Conservation (phyloP, 2,113 vertebrate genomes). For the Channa maculata region DNA sequence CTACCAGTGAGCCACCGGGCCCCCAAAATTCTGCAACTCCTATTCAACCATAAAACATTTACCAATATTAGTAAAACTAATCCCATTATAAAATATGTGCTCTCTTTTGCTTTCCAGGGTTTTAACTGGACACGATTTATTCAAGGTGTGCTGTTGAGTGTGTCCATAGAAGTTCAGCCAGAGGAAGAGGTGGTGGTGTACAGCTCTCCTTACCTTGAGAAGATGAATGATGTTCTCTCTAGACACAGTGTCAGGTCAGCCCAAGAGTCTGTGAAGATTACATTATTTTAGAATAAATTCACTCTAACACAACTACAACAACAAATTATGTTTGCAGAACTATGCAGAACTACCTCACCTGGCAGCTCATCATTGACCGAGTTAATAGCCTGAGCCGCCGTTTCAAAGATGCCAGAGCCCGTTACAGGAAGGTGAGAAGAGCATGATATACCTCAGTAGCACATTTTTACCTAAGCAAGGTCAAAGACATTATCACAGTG, state of each 20-base stretch:
- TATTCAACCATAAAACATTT: too few species aligned
- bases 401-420: conserved; percentile 90
- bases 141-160: conserved; percentile 89
- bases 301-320: neutral
- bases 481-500: neutral
- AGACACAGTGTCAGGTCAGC: conserved; percentile 88
- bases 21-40: too few species aligned
- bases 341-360: conserved; percentile 96
- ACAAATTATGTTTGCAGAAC: conserved; percentile 82
- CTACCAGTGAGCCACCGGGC: too few species aligned
- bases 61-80: too few species aligned
- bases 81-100: neutral
- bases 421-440: conserved; percentile 85
- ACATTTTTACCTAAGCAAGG: neutral
- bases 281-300: neutral
- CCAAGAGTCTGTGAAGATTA: neutral
- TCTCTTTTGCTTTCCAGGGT: conserved; percentile 78
- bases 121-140: conserved; percentile 97
- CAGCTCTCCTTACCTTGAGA: conserved; percentile 90
- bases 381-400: conserved; percentile 91
- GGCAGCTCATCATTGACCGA: conserved; percentile 91
- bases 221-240: conserved; percentile 87
- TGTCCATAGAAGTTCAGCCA: conserved; percentile 81
- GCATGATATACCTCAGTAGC: neutral
- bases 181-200: conserved; percentile 94